phyloP scores from a whole-genome alignment of 2,113 vertebrate genomes.

The Urocitellus parryii region DNA sequence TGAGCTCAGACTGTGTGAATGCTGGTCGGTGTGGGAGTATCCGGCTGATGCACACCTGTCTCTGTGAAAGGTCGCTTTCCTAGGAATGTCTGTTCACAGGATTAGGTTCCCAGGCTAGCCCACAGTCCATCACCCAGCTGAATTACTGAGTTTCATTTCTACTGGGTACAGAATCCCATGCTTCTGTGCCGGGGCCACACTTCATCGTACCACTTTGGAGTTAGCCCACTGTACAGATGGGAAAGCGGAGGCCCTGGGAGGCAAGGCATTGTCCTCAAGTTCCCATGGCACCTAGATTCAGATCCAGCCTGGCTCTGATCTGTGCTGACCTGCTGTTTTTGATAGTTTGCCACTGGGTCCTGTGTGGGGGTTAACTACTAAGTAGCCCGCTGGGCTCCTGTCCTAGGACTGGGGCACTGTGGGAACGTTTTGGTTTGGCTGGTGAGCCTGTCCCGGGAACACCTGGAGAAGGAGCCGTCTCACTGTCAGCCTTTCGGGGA shows the following conservation, averaged over 20 bases:
- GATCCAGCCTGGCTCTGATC: neutral
- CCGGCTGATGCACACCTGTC: neutral
- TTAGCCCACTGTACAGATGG: neutral
- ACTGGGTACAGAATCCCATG: accelerated
- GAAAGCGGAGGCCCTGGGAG: neutral
- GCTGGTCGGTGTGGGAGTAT: neutral
- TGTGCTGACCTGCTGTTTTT: neutral
- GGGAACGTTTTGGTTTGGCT: neutral
- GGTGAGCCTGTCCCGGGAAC: neutral
- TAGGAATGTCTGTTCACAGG: neutral
- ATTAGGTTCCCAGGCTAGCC: neutral
- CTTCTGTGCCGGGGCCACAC: neutral
- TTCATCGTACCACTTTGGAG: too few species aligned
- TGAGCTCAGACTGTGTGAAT: neutral
- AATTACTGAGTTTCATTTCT: neutral
- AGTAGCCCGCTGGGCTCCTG: too few species aligned
- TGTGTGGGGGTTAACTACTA: neutral
- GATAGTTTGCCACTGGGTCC: neutral
- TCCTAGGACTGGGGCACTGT: neutral
- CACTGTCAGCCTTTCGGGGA: neutral
- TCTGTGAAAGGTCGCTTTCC: neutral
- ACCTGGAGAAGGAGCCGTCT: neutral
- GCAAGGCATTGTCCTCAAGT: neutral
- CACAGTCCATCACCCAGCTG: accelerated
- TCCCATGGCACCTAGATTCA: accelerated